These are phyloP conservation scores for Caenorhabditis sulstoni DNA, from an alignment of 2,888 invertebrate genomes.

Conservation along the genomic window DNA sequence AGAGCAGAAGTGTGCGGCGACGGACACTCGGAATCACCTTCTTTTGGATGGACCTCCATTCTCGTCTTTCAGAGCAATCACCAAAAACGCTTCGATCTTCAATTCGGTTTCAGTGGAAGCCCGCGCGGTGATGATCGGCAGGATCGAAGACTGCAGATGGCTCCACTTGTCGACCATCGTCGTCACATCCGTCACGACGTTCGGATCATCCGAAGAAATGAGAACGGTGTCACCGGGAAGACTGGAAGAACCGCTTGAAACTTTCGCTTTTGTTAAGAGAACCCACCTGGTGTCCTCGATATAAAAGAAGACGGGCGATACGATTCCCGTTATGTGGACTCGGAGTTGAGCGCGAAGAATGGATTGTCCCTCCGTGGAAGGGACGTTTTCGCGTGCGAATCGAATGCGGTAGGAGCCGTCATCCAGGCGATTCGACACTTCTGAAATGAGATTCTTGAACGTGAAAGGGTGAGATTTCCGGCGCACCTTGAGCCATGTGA, in stretches of 20 bases:
- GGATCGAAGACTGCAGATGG: constrained; percentile 19
- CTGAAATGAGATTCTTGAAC: constrained; percentile 14
- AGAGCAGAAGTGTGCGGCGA: background rate
- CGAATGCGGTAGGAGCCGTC: constrained; percentile 49
- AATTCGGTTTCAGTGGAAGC: constrained; percentile 38
- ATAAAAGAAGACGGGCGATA: constrained; percentile 39
- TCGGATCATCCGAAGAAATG: constrained; percentile 37
- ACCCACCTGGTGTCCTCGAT: constrained; percentile 40
- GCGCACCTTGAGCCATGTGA: constrained; percentile 29
- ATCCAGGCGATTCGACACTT: constrained; percentile 33
- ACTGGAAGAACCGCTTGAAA: constrained; percentile 4
- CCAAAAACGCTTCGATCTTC: constrained; percentile 52
- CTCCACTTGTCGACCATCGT: constrained; percentile 44
- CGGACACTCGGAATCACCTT: constrained; percentile 15
- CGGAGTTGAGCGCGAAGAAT: constrained; percentile 46
- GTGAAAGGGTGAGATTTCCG: too few species aligned
- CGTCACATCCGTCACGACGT: constrained; percentile 46
- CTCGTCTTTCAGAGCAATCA: constrained; percentile 44
- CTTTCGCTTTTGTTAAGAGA: background rate
- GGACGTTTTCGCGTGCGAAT: constrained; percentile 38
- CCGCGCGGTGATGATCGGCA: constrained; percentile 39
- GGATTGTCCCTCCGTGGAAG: constrained; percentile 28
- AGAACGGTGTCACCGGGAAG: constrained; percentile 29
- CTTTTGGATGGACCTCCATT: constrained; percentile 32
- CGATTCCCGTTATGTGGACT: constrained; percentile 39